A percentile compares a stretch with the other conserved stretches of the same genome.
Conservation (phyloP, 2,888 invertebrate genomes). For the Cryptus viduatorius region DNA sequence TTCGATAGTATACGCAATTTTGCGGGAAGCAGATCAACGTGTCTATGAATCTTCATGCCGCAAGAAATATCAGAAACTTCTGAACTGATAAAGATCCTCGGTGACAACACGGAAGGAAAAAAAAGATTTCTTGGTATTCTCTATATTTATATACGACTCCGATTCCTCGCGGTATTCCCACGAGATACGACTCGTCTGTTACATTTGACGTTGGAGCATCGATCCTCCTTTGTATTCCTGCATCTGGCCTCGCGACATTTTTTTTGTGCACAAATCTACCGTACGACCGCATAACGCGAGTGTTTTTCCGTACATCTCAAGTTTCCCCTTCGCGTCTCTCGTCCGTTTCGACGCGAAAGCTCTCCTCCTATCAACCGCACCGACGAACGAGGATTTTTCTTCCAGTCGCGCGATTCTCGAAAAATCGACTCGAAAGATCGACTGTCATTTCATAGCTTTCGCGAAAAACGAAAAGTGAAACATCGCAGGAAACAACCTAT, state of each 20-base stretch:
- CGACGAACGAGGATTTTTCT: constrained; percentile 57
- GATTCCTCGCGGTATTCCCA: constrained; percentile 79
- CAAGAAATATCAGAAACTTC: no score
- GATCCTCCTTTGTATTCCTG: neutral
- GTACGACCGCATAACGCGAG: neutral
- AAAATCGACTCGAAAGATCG: no score
- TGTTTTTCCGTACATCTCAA: neutral
- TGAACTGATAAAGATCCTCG: no score
- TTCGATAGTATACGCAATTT: no score
- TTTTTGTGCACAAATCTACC: neutral
- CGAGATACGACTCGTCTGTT: constrained; percentile 72
- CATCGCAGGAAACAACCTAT: constrained; percentile 61
- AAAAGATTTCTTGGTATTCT: constrained; percentile 5
- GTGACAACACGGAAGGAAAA: no score
- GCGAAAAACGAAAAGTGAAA: constrained; percentile 66
- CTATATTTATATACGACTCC: constrained; percentile 72
- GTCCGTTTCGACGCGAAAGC: constrained; percentile 51
- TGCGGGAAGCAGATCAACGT: no score
- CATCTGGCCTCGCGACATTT: neutral
- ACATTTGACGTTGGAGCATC: constrained; percentile 37
- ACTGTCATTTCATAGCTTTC: constrained; percentile 76
- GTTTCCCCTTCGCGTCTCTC: constrained; percentile 11
- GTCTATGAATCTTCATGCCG: no score
- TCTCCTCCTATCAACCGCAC: constrained; percentile 78
- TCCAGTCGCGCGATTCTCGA: constrained; percentile 62